phyloP scores from a whole-genome alignment of 2,113 vertebrate species.

The Marmota monax region DNA sequence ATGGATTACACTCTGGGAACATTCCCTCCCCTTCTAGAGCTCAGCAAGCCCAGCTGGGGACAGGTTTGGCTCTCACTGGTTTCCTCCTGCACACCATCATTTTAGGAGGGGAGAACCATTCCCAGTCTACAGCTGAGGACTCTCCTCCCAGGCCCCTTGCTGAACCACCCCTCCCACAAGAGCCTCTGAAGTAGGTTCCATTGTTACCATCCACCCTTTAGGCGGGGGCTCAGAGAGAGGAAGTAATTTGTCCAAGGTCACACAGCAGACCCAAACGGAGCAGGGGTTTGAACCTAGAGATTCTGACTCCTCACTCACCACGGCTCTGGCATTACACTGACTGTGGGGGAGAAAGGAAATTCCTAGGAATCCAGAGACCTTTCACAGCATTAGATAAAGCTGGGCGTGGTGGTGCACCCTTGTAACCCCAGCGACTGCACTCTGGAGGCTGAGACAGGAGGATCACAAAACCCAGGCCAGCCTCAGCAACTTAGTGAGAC shows the following conservation, averaged over 20 bases:
- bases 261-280: not conserved
- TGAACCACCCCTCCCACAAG: not conserved
- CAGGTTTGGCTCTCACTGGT: not conserved
- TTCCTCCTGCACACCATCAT: not conserved
- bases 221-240: not conserved
- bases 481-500: too few relatives aligned
- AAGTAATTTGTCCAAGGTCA: not conserved
- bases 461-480: too few relatives aligned
- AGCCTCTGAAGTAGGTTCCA: not conserved
- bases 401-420: too few relatives aligned
- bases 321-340: not conserved
- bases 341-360: not conserved
- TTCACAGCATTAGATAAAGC: not conserved
- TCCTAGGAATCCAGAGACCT: not conserved
- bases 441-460: too few relatives aligned
- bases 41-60: slow-evolving; percentile 32
- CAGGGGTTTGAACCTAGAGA: not conserved
- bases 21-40: slow-evolving; percentile 40
- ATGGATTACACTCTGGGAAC: slow-evolving; percentile 62
- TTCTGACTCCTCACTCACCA: not conserved
- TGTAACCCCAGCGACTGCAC: too few relatives aligned
- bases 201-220: not conserved
- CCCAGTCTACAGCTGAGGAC: not conserved
- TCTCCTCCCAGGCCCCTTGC: not conserved
- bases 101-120: not conserved